These are phyloP conservation scores for Cryptosula pallasiana DNA, from an alignment of 2,888 invertebrate genomes.

Conservation along the genomic window DNA sequence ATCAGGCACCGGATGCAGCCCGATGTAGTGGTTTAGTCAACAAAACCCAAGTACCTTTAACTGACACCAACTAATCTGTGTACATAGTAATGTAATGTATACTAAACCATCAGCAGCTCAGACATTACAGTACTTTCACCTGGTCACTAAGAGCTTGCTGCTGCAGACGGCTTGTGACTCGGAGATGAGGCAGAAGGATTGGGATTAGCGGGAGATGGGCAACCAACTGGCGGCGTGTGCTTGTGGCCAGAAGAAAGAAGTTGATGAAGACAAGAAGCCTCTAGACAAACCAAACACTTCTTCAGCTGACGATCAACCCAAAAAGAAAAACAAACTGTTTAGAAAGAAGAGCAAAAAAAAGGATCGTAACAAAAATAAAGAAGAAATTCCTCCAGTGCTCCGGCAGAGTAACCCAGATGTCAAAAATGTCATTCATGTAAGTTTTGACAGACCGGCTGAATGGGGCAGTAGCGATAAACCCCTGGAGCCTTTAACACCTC, in stretches of 20 bases:
- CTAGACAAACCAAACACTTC: neutral
- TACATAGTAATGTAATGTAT: neutral
- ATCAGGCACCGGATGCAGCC: no score
- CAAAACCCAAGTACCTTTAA: neutral
- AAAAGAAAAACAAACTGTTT: neutral
- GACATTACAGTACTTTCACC: neutral
- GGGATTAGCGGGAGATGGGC: neutral
- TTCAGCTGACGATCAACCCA: neutral
- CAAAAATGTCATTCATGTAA: neutral
- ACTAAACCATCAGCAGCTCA: neutral
- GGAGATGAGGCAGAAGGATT: neutral
- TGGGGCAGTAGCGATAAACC: neutral
- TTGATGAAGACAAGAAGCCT: conserved; percentile 11
- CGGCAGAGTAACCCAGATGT: neutral
- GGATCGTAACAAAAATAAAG: neutral
- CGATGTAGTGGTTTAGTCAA: no score
- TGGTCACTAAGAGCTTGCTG: neutral
- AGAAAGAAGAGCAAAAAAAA: neutral
- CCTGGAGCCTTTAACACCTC: neutral
- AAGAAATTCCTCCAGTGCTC: neutral
- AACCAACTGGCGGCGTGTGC: conserved; percentile 10
- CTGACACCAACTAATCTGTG: neutral
- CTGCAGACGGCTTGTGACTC: neutral
- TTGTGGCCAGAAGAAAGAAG: neutral
- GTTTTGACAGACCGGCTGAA: neutral